Evolutionary conservation across 2,797 vertebrate genomes (phyloP), one percentile per base, ranked within the genome.

Genomic region (Xiphorhynchus erythropygius): DNA sequence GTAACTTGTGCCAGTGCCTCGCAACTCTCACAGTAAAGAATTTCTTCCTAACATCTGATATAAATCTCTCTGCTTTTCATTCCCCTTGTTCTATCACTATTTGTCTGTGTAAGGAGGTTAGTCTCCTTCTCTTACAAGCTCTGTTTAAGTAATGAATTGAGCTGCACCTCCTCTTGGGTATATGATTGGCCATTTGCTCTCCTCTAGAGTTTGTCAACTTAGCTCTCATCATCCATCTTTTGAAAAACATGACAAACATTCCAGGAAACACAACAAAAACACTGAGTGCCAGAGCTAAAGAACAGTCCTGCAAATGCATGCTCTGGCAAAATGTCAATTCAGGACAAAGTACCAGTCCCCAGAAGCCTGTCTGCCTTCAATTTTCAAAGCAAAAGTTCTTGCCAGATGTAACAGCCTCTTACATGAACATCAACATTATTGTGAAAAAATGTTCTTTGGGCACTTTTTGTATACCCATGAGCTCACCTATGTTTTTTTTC

Each of bases 391-490:
- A 62, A 65, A 69, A 47, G 13, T 10, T 53, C 53, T 75, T 59
- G 11, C 1, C 3, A 64, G 33, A 52, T 7, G 5, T 18, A 64
- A n/a, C 18, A 53, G 27, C 21, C 9, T 63, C 30, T 74, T 63
- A 25, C 1, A 16, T 75, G 14, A 37, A 33, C 5, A 22, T 11
- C 24, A 64, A 16, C 4, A 7, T 7, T 3, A 0, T 37, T 24
- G 13, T 39, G 12, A 52, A 33, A 65, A 75, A 80, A 39, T 37
- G 11, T 19, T 7, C 10, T 75, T 75, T 25, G 57, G 35, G 33
- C 5, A 56, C 3, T 23, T 50, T 68, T 64, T 46, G 18, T 42
- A 23, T 37, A 41, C 18, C 3, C 13, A 5, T 46, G 35, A 47
- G 18, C 16, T 91, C 27, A 23, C 30, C 25, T 68, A 46, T 8